Conservation (phyloP, 1,140 invertebrate species). For the Maniola jurtina region DNA sequence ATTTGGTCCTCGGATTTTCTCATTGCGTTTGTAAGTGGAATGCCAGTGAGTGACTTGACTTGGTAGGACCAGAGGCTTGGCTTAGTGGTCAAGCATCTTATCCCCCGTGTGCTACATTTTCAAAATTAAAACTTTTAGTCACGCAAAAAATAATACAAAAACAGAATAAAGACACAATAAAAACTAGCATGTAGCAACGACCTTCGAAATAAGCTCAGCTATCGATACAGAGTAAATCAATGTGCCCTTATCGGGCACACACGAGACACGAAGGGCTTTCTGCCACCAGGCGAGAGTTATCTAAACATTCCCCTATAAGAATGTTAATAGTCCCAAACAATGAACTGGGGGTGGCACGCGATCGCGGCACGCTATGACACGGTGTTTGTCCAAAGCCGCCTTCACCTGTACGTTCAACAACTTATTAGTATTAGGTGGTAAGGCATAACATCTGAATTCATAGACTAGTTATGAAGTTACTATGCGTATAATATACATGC, state of each 20-base stretch:
- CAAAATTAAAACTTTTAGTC: no score
- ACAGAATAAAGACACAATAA: not conserved
- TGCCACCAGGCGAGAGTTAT: constrained; percentile 53
- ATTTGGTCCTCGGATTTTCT: no score
- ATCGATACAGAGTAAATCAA: constrained; percentile 33
- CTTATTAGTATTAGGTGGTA: not conserved
- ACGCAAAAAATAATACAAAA: no score
- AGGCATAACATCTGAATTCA: not conserved
- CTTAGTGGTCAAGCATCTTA: no score
- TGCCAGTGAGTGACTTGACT: no score
- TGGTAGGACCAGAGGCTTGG: no score
- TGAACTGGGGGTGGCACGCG: constrained; percentile 50
- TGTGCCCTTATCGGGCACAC: constrained; percentile 37
- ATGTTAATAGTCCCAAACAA: constrained; percentile 62
- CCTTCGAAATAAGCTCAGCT: not conserved
- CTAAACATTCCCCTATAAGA: constrained; percentile 63
- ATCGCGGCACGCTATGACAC: constrained; percentile 43
- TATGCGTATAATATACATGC: no score
- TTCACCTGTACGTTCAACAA: not conserved
- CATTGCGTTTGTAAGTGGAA: no score
- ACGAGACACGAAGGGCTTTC: constrained; percentile 40
- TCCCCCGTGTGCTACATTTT: no score
- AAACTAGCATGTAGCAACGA: not conserved
- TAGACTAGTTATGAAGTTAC: not conserved
- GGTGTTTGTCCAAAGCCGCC: constrained; percentile 10